phyloP scores from a whole-genome alignment of 2,113 vertebrate genomes.

The Meriones unguiculatus region DNA sequence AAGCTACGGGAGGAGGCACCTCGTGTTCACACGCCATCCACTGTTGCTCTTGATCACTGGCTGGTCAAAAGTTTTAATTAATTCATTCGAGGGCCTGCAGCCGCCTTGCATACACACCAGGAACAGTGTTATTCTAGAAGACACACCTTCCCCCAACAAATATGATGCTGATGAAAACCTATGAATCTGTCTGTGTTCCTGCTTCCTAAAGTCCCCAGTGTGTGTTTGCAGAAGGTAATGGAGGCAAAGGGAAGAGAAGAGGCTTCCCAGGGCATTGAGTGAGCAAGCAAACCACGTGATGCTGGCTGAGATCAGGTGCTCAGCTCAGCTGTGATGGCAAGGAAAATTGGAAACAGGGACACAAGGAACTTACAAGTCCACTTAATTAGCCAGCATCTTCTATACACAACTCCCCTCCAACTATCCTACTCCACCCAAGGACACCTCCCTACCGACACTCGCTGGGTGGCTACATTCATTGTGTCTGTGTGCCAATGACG shows the following conservation, averaged over 20 bases:
- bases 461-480: not conserved
- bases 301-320: not conserved
- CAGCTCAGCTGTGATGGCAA: not conserved
- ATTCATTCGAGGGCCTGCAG: not conserved
- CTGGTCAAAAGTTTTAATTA: not conserved
- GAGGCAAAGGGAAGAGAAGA: not conserved
- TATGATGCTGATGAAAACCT: not conserved
- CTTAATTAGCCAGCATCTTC: not conserved
- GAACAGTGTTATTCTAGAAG: not conserved
- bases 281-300: not conserved
- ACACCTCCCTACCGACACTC: not conserved
- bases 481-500: not conserved
- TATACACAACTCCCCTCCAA: not conserved
- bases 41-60: not conserved
- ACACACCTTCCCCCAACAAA: not conserved
- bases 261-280: fast-evolving
- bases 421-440: not conserved
- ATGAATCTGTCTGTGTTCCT: no score
- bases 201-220: not conserved
- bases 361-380: not conserved
- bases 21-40: not conserved
- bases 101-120: not conserved
- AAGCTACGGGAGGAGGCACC: fast-evolving
- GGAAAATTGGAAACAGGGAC: not conserved
- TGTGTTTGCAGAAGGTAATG: not conserved